A percentile compares a stretch with the other conserved stretches of the same genome.
phyloP scores from a whole-genome alignment of 2,113 vertebrate species.

The Clarias macrocephalus region DNA sequence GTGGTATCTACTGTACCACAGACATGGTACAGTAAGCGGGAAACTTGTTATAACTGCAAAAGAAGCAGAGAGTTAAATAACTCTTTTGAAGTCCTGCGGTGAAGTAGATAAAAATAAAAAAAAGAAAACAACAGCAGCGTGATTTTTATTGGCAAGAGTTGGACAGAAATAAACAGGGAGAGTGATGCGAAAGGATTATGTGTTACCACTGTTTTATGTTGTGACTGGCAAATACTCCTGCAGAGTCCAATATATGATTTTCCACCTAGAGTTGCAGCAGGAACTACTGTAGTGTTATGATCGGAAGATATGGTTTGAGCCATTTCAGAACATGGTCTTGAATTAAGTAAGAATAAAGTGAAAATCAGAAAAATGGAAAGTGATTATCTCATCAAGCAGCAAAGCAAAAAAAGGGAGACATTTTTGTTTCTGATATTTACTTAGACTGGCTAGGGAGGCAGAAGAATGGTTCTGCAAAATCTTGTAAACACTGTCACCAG shows the following conservation, averaged over 20 bases:
- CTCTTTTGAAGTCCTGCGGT: background rate
- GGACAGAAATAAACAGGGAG: background rate
- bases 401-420: background rate
- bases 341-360: background rate
- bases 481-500: background rate
- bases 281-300: background rate
- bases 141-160: background rate
- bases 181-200: background rate
- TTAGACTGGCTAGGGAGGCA: background rate
- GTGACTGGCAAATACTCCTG: background rate
- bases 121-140: background rate
- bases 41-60: background rate
- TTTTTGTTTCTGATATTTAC: background rate
- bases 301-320: background rate
- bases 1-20: constrained; percentile 11
- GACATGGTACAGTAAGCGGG: background rate
- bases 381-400: background rate
- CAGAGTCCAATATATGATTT: background rate
- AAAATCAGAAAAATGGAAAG: background rate
- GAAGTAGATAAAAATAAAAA: background rate
- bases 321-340: background rate
- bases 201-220: background rate
- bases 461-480: background rate
- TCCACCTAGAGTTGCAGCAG: background rate
- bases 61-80: background rate